A percentile compares a stretch with the other conserved stretches of the same genome.
Conservation (phyloP, 1,140 invertebrate genomes). For the Hestina assimilis region DNA sequence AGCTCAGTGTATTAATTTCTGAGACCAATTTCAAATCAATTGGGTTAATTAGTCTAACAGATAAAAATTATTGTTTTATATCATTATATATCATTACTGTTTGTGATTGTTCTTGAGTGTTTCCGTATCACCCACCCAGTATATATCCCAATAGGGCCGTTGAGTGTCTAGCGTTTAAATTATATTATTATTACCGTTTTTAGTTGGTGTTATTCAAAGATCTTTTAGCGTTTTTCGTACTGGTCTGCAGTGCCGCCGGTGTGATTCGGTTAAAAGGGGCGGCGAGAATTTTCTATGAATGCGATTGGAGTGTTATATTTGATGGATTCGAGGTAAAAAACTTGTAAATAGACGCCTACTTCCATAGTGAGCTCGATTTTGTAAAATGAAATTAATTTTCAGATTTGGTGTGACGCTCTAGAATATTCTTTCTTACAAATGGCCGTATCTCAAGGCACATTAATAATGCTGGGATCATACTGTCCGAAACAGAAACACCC, state of each 20-base stretch:
- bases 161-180: neutral
- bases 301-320: conserved; percentile 52
- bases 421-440: conserved; percentile 59
- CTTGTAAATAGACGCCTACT: neutral
- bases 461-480: conserved; percentile 63
- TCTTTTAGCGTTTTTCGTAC: conserved; percentile 48
- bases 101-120: no score
- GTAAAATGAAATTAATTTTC: conserved; percentile 7
- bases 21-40: no score
- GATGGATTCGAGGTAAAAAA: conserved; percentile 29
- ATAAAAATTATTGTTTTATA: neutral
- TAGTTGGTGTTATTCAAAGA: conserved; percentile 70
- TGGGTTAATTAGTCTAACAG: no score
- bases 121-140: no score
- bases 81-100: no score
- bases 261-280: conserved; percentile 49
- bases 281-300: conserved; percentile 45
- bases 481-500: conserved; percentile 49
- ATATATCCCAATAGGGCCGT: no score
- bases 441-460: conserved; percentile 50
- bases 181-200: neutral
- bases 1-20: no score
- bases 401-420: conserved; percentile 65
- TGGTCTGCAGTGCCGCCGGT: conserved; percentile 45
- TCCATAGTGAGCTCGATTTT: no score